Evolutionary conservation across 2,113 vertebrate genomes (phyloP), one percentile per base, ranked within the genome.

Genomic region (Zapus hudsonius): DNA sequence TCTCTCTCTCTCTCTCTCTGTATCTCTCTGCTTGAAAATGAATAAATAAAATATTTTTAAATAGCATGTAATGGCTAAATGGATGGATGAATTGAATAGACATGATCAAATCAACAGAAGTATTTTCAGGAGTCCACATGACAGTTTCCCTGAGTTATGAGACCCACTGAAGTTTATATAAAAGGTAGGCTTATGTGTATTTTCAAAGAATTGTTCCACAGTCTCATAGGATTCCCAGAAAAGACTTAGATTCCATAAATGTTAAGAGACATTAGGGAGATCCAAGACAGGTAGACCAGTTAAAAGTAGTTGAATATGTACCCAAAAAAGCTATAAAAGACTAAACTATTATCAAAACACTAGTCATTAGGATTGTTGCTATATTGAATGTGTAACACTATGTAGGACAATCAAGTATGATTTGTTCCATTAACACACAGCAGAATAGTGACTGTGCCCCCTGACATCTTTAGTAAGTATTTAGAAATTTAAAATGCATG

Each of bases 251-350:
- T 17, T 22, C 23, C 64, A 38, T 38, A 81, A 94, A 88, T 74
- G 67, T 36, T 93, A 75, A 93, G 52, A 74, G 25, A 42, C 33
- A 89, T 94, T 88, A 92, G 69, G 70, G 23, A 87, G 23, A 90
- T 27, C 88, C 57, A 74, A 90, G n/a, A 10, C 69, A 90, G 38
- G 59, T 17, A 90, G 29, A 59, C n/a, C 36, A 85, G 52, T 69
- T 90, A 59, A 93, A 93, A 94, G 57, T 36, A 84, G 90, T 64
- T 57, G 19, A 88, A 92, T 82, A 59, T 79, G 23, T 85, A 80
- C 36, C 25, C 29, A 92, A 80, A 84, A 87, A 64, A 63, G 23
- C 40, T 87, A 73, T 25, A 83, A 90, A 85, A 33, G 29, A 90
- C 31, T 63, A 82, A 69, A 69, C 40, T 85, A 85, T 10, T n/a